These are phyloP conservation scores for Melinaea marsaeus DNA, from an alignment of 2,888 invertebrate species.

Conservation along the genomic window DNA sequence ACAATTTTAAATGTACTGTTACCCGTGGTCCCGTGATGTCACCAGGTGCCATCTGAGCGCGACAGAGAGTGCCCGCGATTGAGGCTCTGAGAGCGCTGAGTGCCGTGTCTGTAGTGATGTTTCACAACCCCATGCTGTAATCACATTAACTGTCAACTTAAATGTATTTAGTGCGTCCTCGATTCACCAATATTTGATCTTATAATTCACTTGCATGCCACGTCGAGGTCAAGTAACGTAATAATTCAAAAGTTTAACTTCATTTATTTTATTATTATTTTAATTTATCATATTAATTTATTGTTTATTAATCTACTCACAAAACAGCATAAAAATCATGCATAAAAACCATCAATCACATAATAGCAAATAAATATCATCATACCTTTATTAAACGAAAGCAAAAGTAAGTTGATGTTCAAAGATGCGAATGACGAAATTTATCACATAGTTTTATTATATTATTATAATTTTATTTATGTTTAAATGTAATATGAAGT, in stretches of 20 bases:
- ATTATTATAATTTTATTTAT: slow-evolving; percentile 11
- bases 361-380: too few species aligned
- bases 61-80: slow-evolving; percentile 85
- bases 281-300: background rate
- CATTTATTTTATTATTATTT: background rate
- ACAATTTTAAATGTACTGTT: slow-evolving; percentile 27
- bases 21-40: slow-evolving; percentile 87
- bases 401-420: background rate
- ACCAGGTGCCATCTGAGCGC: slow-evolving; percentile 86
- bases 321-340: too few species aligned
- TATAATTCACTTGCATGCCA: background rate
- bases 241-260: background rate
- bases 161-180: slow-evolving; percentile 1
- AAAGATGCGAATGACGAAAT: slow-evolving; percentile 4
- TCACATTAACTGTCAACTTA: slow-evolving; percentile 11
- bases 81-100: slow-evolving; percentile 85
- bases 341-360: background rate
- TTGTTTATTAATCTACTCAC: slow-evolving; percentile 6
- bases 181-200: background rate
- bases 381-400: background rate
- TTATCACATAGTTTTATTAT: background rate
- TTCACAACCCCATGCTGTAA: slow-evolving; percentile 81
- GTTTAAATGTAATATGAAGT: slow-evolving; percentile 33
- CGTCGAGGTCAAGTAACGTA: background rate
- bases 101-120: slow-evolving; percentile 79